phyloP scores from a whole-genome alignment of 1,140 invertebrate species.

The Macrobrachium rosenbergii region DNA sequence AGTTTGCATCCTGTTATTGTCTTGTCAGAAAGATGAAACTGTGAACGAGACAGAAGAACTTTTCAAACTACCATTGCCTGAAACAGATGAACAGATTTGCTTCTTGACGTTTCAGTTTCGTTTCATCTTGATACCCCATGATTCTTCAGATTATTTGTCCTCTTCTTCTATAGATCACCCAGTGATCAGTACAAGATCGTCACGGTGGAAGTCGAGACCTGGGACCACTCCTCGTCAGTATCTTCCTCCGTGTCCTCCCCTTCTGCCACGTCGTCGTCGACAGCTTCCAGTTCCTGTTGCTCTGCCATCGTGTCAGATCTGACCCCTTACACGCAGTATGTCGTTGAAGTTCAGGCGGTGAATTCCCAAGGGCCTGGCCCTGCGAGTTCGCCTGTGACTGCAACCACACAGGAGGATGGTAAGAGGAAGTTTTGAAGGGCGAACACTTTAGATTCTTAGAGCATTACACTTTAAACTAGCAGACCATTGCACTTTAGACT shows the following conservation, averaged over 20 bases:
- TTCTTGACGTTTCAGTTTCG: no score
- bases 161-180: background rate
- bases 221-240: constrained; percentile 25
- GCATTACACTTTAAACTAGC: background rate
- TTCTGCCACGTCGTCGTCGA: constrained; percentile 21
- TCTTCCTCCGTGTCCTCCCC: constrained; percentile 18
- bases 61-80: no score
- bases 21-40: no score
- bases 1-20: no score
- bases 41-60: no score
- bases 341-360: constrained; percentile 72
- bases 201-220: constrained; percentile 49
- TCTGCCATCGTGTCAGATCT: constrained; percentile 47
- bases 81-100: no score
- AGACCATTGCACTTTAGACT: no score
- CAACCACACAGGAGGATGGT: constrained; percentile 72
- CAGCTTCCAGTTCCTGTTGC: constrained; percentile 37
- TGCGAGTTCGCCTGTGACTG: constrained; percentile 68
- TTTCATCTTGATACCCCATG: background rate
- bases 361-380: constrained; percentile 72
- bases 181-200: constrained; percentile 53
- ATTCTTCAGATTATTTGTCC: no score
- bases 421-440: constrained; percentile 37
- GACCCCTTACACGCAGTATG: constrained; percentile 68
- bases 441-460: background rate